Percentiles rank a stretch among this genome's conserved stretches.
Evolutionary conservation across 2,113 vertebrate genomes (phyloP).

Genomic region (Narcine bancroftii): DNA sequence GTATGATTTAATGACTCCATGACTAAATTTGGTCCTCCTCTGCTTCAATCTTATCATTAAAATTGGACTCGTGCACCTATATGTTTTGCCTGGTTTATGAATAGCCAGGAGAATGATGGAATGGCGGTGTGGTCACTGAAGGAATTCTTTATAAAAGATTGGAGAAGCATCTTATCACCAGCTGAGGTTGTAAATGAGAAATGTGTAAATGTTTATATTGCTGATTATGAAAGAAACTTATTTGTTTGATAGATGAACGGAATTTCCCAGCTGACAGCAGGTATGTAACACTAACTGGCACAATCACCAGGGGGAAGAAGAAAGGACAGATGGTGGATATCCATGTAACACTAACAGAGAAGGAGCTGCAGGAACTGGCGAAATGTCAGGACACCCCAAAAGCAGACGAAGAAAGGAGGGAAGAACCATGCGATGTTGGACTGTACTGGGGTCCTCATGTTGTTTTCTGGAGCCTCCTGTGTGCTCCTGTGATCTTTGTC

Average conservation of each 20-base stretch:
- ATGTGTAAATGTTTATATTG: not conserved
- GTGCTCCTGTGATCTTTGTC: slow-evolving; percentile 81
- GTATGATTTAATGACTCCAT: no score
- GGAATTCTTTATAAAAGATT: not conserved
- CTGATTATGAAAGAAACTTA: not conserved
- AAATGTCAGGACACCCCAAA: slow-evolving; percentile 74
- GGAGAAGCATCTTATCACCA: not conserved
- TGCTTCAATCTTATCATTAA: no score
- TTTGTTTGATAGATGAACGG: slow-evolving; percentile 58
- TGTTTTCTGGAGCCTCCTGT: slow-evolving; percentile 85
- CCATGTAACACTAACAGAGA: slow-evolving; percentile 85
- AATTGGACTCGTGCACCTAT: no score
- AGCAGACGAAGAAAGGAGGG: slow-evolving; percentile 56
- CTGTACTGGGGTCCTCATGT: slow-evolving; percentile 79
- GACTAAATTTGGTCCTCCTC: no score
- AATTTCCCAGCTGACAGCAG: slow-evolving; percentile 79
- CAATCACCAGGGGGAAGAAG: slow-evolving; percentile 94
- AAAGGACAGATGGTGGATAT: slow-evolving; percentile 98
- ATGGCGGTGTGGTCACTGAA: no score
- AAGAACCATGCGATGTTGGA: slow-evolving; percentile 64
- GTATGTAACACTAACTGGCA: slow-evolving; percentile 93
- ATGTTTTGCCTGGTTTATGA: no score
- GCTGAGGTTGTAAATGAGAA: not conserved
- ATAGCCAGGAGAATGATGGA: no score
- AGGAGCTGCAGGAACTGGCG: slow-evolving; percentile 81